A percentile compares a stretch with the other conserved stretches of the same genome.
Evolutionary conservation across 2,113 vertebrate species (phyloP).

Genomic region (Verasper variegatus): DNA sequence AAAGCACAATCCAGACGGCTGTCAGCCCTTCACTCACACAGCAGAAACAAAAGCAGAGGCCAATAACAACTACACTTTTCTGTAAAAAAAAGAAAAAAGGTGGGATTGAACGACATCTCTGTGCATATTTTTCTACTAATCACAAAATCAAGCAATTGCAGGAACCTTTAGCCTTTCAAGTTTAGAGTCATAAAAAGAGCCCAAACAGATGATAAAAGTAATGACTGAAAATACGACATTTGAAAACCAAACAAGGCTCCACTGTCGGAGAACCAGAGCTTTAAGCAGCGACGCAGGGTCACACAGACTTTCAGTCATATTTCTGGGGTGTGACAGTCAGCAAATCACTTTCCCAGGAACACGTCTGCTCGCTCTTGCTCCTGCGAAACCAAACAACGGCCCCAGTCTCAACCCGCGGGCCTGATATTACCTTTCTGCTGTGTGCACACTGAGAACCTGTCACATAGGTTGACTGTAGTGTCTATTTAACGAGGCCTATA

Average conservation of each 20-base stretch:
- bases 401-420: conserved; percentile 13
- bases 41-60: conserved; percentile 56
- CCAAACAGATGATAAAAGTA: conserved; percentile 12
- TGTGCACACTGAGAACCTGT: conserved; percentile 2
- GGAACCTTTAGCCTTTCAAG: conserved; percentile 12
- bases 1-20: conserved; percentile 73
- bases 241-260: conserved; percentile 28
- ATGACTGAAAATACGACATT: neutral
- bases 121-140: conserved; percentile 26
- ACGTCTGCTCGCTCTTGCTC: neutral
- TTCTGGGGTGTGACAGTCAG: conserved; percentile 38
- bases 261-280: conserved; percentile 19
- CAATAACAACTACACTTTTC: conserved; percentile 48
- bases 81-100: neutral
- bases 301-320: conserved; percentile 25
- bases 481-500: conserved; percentile 17
- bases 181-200: neutral
- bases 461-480: neutral
- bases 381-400: conserved; percentile 36
- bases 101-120: neutral
- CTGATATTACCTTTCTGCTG: conserved; percentile 14
- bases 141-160: conserved; percentile 23
- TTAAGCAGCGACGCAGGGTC: neutral
- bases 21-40: conserved; percentile 67
- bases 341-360: conserved; percentile 54